Percentiles rank a stretch among this genome's conserved stretches.
Conservation (phyloP, 2,888 invertebrate genomes). For the Helobdella robusta region DNA sequence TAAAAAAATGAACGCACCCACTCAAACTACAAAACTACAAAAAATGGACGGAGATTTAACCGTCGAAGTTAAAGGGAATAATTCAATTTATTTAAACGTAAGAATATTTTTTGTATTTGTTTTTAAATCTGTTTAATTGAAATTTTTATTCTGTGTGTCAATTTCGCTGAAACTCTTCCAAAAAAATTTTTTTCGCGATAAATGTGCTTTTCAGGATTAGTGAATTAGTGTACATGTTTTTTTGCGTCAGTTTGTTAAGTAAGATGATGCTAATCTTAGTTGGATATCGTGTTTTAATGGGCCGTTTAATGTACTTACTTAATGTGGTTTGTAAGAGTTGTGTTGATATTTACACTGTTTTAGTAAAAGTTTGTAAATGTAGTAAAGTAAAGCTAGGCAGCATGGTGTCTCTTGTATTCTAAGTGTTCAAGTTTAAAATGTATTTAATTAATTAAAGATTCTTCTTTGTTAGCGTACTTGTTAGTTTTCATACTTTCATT, state of each 20-base stretch:
- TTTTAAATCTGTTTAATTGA: neutral
- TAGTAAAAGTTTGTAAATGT: too few relatives aligned
- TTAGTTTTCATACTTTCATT: neutral
- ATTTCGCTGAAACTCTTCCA: neutral
- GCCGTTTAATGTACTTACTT: too few relatives aligned
- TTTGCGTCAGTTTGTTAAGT: too few relatives aligned
- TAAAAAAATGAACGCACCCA: too few relatives aligned
- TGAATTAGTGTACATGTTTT: neutral
- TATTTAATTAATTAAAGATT: neutral
- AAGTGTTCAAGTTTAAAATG: neutral
- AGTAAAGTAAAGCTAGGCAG: too few relatives aligned
- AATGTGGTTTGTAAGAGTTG: too few relatives aligned
- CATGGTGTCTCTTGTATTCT: neutral
- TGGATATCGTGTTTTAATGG: too few relatives aligned
- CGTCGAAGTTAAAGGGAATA: conserved; percentile 25
- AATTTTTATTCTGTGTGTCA: neutral
- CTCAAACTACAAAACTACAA: too few relatives aligned
- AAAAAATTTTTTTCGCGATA: neutral
- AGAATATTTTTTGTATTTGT: conserved; percentile 20
- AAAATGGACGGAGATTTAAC: conserved; percentile 29
- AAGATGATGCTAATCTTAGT: too few relatives aligned
- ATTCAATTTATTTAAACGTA: conserved; percentile 26
- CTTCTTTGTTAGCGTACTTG: neutral
- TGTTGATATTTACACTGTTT: too few relatives aligned
- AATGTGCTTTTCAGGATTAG: neutral